Evolutionary conservation across 2,888 invertebrate species (phyloP), one percentile per base, ranked within the genome.

Genomic region (Parnassius smintheus): DNA sequence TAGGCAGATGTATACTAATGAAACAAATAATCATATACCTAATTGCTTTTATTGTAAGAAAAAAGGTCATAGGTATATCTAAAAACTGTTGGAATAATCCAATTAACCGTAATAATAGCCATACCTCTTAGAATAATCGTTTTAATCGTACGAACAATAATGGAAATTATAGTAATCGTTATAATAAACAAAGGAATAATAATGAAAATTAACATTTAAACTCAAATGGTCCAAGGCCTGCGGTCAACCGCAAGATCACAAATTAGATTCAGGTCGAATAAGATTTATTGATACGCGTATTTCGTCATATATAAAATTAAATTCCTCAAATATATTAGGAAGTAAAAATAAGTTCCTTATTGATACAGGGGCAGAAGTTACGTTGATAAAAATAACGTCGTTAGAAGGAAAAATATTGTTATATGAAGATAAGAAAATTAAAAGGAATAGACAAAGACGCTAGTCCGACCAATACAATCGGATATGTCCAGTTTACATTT

Each of bases 281-380:
- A 65, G 60, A 56, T 56, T 61, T 44, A 51, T 67, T 11, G 59
- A 69, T 61, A 69, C 64, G 13, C 62, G 61, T 3, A 57, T 67
- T 48, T 67, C 68, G 8, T 59, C 59, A 25, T 70, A 65, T 55
- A 63, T 68, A 45, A 56, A 46, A 7, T 59, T 68, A 65, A 25
- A 56, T 13, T 56, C 46, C 0, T 7, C 10, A 4, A 56, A 56
- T 56, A 22, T 63, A n/a, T 59, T 61, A 54, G 48, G 48, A 48
- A 54, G 54, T n/a, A 59, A 64, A 55, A 57, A 54, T 51, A 68
- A 57, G 44, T 70, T 68, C 55, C 56, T 68, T 22, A 66, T 70
- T 2, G 65, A 68, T 57, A 70, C 70, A 2, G 67, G 70, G 1
- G 68, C 67, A 7, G 62, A 68, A 58, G 61, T 70, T 10, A 62